Evolutionary conservation across 2,113 vertebrate species (phyloP).

Genomic region (Collichthys lucidus): DNA sequence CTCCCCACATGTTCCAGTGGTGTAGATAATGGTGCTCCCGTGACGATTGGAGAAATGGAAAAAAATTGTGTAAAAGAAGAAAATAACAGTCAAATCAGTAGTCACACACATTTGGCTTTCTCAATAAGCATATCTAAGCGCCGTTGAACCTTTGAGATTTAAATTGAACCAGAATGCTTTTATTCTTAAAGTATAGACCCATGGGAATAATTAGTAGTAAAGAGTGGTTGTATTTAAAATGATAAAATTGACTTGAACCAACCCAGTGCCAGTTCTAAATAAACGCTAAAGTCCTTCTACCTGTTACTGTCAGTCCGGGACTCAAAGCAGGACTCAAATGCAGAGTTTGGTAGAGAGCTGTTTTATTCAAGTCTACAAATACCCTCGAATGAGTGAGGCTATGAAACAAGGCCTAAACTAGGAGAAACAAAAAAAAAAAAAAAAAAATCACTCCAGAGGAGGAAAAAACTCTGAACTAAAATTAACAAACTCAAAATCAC

Average conservation of each 20-base stretch:
- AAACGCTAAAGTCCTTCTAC: constrained; percentile 5
- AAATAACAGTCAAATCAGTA: neutral
- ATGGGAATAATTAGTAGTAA: neutral
- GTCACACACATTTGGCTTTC: neutral
- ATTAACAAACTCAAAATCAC: no score
- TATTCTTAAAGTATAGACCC: neutral
- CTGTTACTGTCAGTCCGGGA: no score
- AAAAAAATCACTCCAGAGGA: no score
- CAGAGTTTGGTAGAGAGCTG: no score
- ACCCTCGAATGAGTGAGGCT: no score
- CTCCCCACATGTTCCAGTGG: constrained; percentile 1
- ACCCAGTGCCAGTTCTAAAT: neutral
- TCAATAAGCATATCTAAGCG: neutral
- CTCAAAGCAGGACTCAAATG: no score
- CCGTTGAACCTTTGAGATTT: neutral
- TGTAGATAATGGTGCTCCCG: neutral
- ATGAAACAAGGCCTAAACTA: no score
- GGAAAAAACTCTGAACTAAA: no score
- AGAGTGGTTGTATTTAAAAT: neutral
- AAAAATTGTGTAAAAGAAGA: neutral
- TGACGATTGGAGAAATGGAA: neutral
- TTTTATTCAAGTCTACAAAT: no score
- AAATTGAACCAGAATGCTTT: neutral
- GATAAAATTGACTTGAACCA: neutral
- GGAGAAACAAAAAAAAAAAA: no score